Percentiles rank a stretch among this genome's conserved stretches.
Evolutionary conservation across 2,113 vertebrate genomes (phyloP).

Genomic region (Psephotus haematonotus): DNA sequence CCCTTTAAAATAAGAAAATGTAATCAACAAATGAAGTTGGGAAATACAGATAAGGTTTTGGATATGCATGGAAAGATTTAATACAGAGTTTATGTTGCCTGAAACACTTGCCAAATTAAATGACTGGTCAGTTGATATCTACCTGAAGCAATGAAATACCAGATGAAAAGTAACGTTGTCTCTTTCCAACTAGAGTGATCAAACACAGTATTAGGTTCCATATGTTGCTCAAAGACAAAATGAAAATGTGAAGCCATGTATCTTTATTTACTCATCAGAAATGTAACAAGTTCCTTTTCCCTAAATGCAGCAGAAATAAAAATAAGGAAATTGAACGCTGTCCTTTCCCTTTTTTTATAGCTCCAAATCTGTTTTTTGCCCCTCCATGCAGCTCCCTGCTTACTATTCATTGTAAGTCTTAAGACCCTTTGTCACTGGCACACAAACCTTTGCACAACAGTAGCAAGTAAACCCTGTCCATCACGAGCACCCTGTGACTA

Average conservation of each 20-base stretch:
- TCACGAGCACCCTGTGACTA: accelerated
- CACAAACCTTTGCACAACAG: background rate
- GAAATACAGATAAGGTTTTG: background rate
- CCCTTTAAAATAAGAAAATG: background rate
- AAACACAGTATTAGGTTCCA: background rate
- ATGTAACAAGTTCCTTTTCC: background rate
- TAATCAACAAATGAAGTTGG: background rate
- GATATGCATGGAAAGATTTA: background rate
- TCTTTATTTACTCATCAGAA: background rate
- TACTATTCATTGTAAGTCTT: background rate
- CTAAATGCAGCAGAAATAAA: background rate
- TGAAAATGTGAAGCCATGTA: background rate
- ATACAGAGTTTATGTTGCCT: background rate
- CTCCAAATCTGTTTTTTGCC: background rate
- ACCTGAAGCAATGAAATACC: background rate
- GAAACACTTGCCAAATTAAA: background rate
- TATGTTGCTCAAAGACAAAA: background rate
- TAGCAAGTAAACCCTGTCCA: background rate
- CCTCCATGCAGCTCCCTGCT: background rate
- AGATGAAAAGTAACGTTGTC: background rate
- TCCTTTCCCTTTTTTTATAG: background rate
- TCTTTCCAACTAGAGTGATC: background rate
- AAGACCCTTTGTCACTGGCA: background rate
- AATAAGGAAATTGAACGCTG: background rate
- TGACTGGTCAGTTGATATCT: background rate